These are phyloP conservation scores for Cheilosia vernalis DNA, from an alignment of 2,888 invertebrate species.

Conservation along the genomic window DNA sequence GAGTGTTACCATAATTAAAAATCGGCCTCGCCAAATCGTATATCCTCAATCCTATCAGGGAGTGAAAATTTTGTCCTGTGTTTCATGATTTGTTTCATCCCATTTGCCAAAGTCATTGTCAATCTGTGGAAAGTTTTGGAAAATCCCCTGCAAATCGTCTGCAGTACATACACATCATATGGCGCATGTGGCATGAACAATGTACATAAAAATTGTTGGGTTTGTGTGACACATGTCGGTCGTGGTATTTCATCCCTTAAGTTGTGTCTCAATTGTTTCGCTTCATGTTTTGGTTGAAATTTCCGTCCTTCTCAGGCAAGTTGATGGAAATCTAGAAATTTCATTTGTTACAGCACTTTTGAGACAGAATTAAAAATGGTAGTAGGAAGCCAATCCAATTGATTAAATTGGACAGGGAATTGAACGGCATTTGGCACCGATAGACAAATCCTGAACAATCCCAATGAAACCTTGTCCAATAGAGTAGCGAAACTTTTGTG, in stretches of 20 bases:
- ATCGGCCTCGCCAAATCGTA: not conserved
- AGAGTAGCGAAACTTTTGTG: no score
- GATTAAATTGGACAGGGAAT: no score
- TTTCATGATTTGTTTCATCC: constrained; percentile 22
- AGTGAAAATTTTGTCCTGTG: constrained; percentile 4
- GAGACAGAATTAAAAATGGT: no score
- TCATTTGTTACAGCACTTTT: no score
- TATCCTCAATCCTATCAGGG: not conserved
- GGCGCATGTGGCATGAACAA: constrained; percentile 31
- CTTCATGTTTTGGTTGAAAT: not conserved
- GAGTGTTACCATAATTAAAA: no score
- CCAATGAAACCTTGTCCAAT: no score
- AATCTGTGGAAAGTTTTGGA: constrained; percentile 50
- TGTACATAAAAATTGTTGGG: constrained; percentile 17
- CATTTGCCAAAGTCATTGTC: constrained; percentile 34
- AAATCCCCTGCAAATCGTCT: constrained; percentile 49
- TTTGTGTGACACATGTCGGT: constrained; percentile 58
- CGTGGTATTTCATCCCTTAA: constrained; percentile 61
- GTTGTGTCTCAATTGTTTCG: constrained; percentile 1
- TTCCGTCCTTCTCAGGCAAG: not conserved
- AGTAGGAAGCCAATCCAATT: no score
- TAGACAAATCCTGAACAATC: no score
- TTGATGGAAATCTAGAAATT: no score
- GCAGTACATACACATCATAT: constrained; percentile 7
- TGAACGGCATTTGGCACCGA: no score